phyloP scores from a whole-genome alignment of 2,888 invertebrate genomes.

The Lasioglossum leucozonium region DNA sequence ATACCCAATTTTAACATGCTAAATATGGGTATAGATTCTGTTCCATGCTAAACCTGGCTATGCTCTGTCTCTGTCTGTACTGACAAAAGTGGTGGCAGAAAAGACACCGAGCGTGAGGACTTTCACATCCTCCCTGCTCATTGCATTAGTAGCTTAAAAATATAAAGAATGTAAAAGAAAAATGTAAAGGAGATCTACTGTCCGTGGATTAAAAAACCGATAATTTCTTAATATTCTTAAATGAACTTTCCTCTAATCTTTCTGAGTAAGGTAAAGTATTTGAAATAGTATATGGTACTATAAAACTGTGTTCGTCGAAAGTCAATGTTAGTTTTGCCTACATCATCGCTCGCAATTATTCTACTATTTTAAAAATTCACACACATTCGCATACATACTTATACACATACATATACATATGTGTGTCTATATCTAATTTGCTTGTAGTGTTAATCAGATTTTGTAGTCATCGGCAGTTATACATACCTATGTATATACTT shows the following conservation, averaged over 20 bases:
- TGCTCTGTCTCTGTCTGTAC: too few species aligned
- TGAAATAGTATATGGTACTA: background rate
- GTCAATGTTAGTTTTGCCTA: background rate
- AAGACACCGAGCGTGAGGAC: too few species aligned
- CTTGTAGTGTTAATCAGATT: constrained; percentile 19
- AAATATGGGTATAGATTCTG: too few species aligned
- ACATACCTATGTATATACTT: constrained; percentile 10
- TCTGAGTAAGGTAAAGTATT: background rate
- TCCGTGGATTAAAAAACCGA: too few species aligned
- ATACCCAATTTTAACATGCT: too few species aligned
- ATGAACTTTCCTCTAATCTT: background rate
- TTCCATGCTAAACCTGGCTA: too few species aligned
- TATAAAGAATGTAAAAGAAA: too few species aligned
- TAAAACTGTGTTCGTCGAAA: background rate
- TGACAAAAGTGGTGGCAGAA: too few species aligned
- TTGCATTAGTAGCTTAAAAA: too few species aligned
- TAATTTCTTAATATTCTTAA: too few species aligned
- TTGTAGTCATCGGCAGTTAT: constrained; percentile 41
- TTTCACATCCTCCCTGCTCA: too few species aligned
- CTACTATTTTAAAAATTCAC: constrained; percentile 27
- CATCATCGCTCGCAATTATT: constrained; percentile 2
- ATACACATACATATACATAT: background rate
- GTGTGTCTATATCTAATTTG: constrained; percentile 17
- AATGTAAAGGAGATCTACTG: too few species aligned
- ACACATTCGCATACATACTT: background rate